Conservation (phyloP, 2,888 invertebrate species). For the Eristalis arbustorum region DNA sequence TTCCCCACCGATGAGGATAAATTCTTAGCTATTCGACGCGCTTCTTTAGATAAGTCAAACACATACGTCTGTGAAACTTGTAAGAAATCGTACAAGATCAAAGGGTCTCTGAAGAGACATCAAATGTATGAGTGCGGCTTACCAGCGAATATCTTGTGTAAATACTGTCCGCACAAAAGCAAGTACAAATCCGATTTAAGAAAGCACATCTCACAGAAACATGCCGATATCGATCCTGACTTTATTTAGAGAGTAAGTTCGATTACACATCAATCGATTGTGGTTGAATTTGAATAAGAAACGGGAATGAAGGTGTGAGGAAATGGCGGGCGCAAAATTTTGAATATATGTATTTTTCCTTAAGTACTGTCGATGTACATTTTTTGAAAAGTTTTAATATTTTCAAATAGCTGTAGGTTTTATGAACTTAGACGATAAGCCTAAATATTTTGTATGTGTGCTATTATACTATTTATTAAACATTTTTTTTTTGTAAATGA, state of each 20-base stretch:
- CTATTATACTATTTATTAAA: no score
- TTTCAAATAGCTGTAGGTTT: not conserved
- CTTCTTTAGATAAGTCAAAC: conserved; percentile 15
- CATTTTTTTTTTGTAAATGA: no score
- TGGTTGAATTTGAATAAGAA: not conserved
- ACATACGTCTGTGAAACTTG: conserved; percentile 85
- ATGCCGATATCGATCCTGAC: conserved; percentile 70
- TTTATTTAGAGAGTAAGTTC: conserved; percentile 31
- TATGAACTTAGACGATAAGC: not conserved
- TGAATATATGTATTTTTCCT: not conserved
- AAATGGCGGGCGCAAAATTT: not conserved
- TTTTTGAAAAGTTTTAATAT: not conserved
- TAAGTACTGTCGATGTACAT: not conserved
- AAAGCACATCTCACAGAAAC: conserved; percentile 79
- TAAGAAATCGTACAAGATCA: conserved; percentile 91
- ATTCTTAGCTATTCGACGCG: conserved; percentile 42
- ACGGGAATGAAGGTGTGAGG: not conserved
- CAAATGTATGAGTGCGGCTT: conserved; percentile 86
- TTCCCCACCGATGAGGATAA: conserved; percentile 59
- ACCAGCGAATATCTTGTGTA: conserved; percentile 77
- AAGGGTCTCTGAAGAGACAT: conserved; percentile 89
- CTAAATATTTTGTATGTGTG: no score
- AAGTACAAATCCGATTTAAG: conserved; percentile 80
- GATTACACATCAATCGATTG: not conserved
- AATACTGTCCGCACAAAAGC: conserved; percentile 79